Conservation (phyloP, 2,888 invertebrate species). For the Chromoteleia sp. region DNA sequence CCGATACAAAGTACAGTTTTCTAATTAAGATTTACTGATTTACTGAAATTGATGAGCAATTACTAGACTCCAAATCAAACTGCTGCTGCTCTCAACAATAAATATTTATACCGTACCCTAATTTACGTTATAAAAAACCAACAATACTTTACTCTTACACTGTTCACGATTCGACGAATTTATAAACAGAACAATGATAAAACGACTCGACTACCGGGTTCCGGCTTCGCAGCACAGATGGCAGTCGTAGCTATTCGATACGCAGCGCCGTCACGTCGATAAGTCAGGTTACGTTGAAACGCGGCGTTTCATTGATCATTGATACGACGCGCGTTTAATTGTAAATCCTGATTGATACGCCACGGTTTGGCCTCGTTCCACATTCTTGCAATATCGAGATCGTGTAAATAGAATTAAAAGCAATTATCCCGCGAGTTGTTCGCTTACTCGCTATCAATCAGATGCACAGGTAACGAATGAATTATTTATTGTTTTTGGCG, state of each 20-base stretch:
- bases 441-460: constrained; percentile 39
- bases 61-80: no score
- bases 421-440: constrained; percentile 55
- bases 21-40: no score
- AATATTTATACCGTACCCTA: no score
- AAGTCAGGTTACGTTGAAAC: constrained; percentile 43
- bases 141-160: no score
- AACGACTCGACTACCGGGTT: constrained; percentile 26
- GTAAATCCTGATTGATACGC: constrained; percentile 54
- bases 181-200: constrained; percentile 19
- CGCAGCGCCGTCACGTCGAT: constrained; percentile 52
- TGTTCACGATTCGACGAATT: not conserved
- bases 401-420: constrained; percentile 55
- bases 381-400: constrained; percentile 65
- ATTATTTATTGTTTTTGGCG: constrained; percentile 49
- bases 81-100: no score
- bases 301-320: constrained; percentile 43
- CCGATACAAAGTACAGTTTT: no score
- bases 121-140: no score
- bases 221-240: constrained; percentile 68
- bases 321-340: constrained; percentile 41
- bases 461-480: constrained; percentile 32
- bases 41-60: no score
- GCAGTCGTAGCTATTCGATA: constrained; percentile 48
- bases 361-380: constrained; percentile 71